These are phyloP conservation scores for Lycophotia porphyrea DNA, from an alignment of 2,888 invertebrate species.

Conservation along the genomic window DNA sequence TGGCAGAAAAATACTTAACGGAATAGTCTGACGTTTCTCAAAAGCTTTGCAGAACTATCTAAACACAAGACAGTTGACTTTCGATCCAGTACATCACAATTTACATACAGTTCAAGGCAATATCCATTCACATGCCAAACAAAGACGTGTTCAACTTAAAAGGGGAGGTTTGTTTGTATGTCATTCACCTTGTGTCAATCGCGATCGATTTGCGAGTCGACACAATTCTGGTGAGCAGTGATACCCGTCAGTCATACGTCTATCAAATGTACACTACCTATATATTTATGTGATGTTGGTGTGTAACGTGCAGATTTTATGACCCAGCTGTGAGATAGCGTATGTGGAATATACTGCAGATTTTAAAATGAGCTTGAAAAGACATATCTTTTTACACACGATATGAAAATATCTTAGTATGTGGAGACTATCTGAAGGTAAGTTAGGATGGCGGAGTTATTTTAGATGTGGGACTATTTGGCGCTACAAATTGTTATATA, in stretches of 20 bases:
- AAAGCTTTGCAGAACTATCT: constrained; percentile 9
- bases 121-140: constrained; percentile 37
- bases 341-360: constrained; percentile 31
- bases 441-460: not conserved
- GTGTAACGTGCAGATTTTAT: constrained; percentile 36
- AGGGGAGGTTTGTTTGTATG: constrained; percentile 58
- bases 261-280: constrained; percentile 21
- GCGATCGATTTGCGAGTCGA: constrained; percentile 54
- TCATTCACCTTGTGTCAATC: constrained; percentile 60
- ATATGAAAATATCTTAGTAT: not conserved
- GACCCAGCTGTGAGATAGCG: constrained; percentile 29
- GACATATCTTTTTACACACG: constrained; percentile 4
- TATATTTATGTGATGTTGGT: constrained; percentile 21
- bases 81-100: constrained; percentile 23
- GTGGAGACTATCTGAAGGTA: not conserved
- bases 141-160: constrained; percentile 57
- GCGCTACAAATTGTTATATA: not conserved
- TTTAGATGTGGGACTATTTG: not conserved
- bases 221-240: constrained; percentile 35
- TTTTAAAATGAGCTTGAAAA: constrained; percentile 22
- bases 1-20: not conserved
- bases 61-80: constrained; percentile 25
- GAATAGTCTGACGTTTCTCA: constrained; percentile 1
- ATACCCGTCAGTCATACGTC: constrained; percentile 42
- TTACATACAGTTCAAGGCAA: constrained; percentile 48